Base-by-base conservation (phyloP, 2,113 vertebrate genomes). In the Zosterops pallidus region DNA sequence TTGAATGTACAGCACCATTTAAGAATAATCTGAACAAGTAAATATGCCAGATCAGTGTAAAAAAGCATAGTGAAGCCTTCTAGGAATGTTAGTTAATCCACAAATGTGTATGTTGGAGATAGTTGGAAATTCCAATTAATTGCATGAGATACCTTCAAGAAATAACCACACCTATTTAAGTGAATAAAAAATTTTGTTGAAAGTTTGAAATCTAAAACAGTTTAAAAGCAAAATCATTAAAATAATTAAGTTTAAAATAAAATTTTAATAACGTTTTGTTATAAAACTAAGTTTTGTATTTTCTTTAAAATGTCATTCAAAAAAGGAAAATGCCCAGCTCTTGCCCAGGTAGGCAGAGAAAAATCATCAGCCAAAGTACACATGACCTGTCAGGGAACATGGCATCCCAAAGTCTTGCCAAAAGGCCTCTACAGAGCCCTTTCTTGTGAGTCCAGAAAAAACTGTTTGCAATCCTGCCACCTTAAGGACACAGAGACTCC, bases 41-140 rank as follows among this genome's bases (percentile, higher is more conserved):
- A 76, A 76, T 60, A 59, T 9, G 46, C 20, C 42, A 83, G 42
- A 86, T 53, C 19, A 39, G 42, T 90, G 60, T 52, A 19, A 67
- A 80, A 92, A 91, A 71, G 11, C 68, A 79, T 7, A 91, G 42
- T 44, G 31, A 94, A 95, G 23, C 24, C 86, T 95, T 95, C 83
- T 70, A 93, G 80, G 80, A 97, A 97, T 56, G 7, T 14, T 81
- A 47, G 46, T 92, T 86, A 70, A 81, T 44, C 52, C 35, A 50
- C 8, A 83, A 35, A 89, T 15, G 12, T 59, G 14, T 47, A 74
- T 39, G 15, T 5, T 80, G 14, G 31, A 80, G 24, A 26, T 39
- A 23, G 35, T 33, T 80, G 64, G 69, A 87, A 77, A 55, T 63
- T 76, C 29, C 28, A 52, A 29, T 64, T 75, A 41, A 86, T 68